Evolutionary conservation across 2,888 invertebrate genomes (phyloP).

Genomic region (Blera fallax): DNA sequence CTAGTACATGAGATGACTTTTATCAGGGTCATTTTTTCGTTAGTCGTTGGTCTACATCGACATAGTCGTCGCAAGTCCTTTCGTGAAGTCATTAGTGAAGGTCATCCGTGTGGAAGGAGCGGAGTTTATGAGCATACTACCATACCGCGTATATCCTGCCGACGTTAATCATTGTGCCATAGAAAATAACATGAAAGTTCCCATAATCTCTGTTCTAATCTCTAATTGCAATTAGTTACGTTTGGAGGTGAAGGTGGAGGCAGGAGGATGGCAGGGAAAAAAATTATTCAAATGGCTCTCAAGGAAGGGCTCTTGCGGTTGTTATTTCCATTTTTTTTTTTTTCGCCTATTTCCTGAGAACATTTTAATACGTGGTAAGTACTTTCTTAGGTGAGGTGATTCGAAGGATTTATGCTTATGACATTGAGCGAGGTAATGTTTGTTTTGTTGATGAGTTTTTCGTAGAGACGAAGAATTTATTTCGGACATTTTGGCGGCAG

Average conservation of each 20-base stretch:
- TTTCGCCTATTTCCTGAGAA: neutral
- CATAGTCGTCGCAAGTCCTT: slow-evolving; percentile 3
- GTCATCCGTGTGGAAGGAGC: slow-evolving; percentile 1
- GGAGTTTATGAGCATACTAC: neutral
- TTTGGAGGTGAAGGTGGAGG: neutral
- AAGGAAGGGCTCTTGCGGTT: neutral
- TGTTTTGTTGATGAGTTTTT: slow-evolving; percentile 2
- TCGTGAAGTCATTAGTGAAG: slow-evolving; percentile 35
- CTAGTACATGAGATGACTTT: slow-evolving; percentile 14
- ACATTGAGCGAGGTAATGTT: slow-evolving; percentile 13
- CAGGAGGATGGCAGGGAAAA: neutral
- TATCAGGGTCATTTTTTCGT: slow-evolving; percentile 17
- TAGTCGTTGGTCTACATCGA: neutral
- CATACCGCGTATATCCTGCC: neutral
- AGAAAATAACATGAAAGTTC: slow-evolving; percentile 24
- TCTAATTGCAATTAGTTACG: slow-evolving; percentile 44
- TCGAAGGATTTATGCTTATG: slow-evolving; percentile 21
- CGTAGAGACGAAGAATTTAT: neutral
- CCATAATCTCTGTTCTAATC: slow-evolving; percentile 42
- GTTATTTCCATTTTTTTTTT: neutral
- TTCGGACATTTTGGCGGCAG: neutral
- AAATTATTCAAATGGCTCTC: slow-evolving; percentile 27
- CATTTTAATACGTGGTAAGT: slow-evolving; percentile 13
- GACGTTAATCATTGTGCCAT: slow-evolving; percentile 15
- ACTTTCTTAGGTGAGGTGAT: slow-evolving; percentile 13